Evolutionary conservation across 2,888 invertebrate genomes (phyloP).

Genomic region (Anagyrus pseudococci): DNA sequence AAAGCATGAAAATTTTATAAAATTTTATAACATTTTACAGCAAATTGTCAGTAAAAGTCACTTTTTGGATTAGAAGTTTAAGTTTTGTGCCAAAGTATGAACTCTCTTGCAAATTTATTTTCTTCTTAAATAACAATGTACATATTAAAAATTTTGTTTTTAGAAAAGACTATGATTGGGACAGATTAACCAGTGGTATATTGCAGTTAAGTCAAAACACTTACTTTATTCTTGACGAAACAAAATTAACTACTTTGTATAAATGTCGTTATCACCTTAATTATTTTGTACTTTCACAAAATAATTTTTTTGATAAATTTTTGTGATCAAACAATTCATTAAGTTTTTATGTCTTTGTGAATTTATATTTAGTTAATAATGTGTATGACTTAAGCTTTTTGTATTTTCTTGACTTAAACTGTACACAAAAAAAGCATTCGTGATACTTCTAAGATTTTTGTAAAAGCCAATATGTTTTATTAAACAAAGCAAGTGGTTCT

Average conservation of each 20-base stretch:
- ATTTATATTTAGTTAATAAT: constrained; percentile 30
- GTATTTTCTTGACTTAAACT: constrained; percentile 21
- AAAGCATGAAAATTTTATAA: constrained; percentile 67
- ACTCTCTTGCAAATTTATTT: too few relatives aligned
- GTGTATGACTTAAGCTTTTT: constrained; percentile 27
- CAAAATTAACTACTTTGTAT: constrained; percentile 68
- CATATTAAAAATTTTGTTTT: constrained; percentile 41
- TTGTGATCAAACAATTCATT: constrained; percentile 21
- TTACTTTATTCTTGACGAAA: constrained; percentile 87
- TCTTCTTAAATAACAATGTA: not conserved
- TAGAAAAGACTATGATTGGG: constrained; percentile 88
- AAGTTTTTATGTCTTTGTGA: constrained; percentile 30
- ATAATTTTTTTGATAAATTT: constrained; percentile 6
- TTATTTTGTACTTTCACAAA: constrained; percentile 12
- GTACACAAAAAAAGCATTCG: constrained; percentile 17
- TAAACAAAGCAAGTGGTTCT: constrained; percentile 13
- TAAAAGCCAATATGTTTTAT: constrained; percentile 9
- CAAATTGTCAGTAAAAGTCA: constrained; percentile 79
- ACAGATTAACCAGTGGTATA: constrained; percentile 80
- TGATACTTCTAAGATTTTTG: constrained; percentile 10
- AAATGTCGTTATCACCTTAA: constrained; percentile 15
- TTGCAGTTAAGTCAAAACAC: constrained; percentile 84
- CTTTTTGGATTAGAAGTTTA: constrained; percentile 77
- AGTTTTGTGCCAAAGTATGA: constrained; percentile 71
- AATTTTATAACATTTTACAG: constrained; percentile 74